Evolutionary conservation across 2,888 invertebrate genomes (phyloP).

Genomic region (Synergus japonicus): DNA sequence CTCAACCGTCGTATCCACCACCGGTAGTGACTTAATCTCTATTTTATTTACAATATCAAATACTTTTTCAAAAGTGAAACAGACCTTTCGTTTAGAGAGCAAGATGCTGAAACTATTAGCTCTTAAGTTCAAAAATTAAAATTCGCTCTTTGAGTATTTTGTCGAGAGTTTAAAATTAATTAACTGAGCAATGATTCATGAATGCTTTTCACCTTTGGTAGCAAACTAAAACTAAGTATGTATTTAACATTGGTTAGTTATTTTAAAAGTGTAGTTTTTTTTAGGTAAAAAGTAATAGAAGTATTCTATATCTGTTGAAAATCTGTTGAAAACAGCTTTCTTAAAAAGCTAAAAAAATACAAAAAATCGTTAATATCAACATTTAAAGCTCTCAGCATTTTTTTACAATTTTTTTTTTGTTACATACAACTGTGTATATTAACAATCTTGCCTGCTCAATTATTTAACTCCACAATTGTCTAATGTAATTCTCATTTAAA

Average conservation of each 20-base stretch:
- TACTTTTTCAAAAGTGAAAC: constrained; percentile 44
- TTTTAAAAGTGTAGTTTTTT: constrained; percentile 7
- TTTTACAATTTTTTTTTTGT: not conserved
- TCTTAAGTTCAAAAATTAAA: constrained; percentile 22
- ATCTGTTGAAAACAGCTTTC: not conserved
- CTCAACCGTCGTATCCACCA: constrained; percentile 40
- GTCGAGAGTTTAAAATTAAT: constrained; percentile 10
- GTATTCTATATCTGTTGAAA: not conserved
- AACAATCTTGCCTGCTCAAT: constrained; percentile 1
- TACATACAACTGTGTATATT: constrained; percentile 13
- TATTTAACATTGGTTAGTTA: constrained; percentile 6
- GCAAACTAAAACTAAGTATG: constrained; percentile 32
- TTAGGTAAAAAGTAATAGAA: not conserved
- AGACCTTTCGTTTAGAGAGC: constrained; percentile 40
- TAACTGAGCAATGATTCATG: constrained; percentile 31
- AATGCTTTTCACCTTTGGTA: constrained; percentile 35
- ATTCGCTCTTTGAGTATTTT: constrained; percentile 9
- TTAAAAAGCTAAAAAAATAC: not conserved
- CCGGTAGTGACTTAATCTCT: constrained; percentile 37
- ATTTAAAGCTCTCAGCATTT: constrained; percentile 32
- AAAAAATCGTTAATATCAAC: not conserved
- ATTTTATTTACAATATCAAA: constrained; percentile 44
- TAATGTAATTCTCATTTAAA: constrained; percentile 12
- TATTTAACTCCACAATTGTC: constrained; percentile 19
- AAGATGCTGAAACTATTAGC: not conserved